Base-by-base conservation (phyloP, 2,888 invertebrate species). In the Incurvaria masculella region DNA sequence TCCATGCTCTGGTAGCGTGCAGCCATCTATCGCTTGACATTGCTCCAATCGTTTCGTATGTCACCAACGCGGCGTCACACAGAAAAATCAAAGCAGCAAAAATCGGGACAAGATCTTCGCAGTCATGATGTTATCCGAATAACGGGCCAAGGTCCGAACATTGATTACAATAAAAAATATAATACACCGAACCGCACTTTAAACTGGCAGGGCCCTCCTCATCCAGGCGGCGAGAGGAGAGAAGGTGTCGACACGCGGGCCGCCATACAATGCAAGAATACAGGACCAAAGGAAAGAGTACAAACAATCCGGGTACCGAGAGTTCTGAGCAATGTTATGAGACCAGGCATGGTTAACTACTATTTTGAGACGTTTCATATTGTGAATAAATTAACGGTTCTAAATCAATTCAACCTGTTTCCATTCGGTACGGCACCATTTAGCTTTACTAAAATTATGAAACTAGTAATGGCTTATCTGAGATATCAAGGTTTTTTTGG, bases 401-500 rank as follows among this genome's bases (percentile, higher is more conserved):
- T n/a, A n/a, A n/a, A n/a, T n/a, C n/a, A n/a, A n/a, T n/a, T n/a
- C n/a, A n/a, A n/a, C n/a, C n/a, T n/a, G n/a, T n/a, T n/a, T n/a
- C n/a, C n/a, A n/a, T 11, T 45, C 14, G 10, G 39, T 18, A 27
- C 21, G 2, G 45, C 45, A 19, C 45, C 48, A 8, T 17, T 41
- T 26, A 33, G 40, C 14, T 44, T 48, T 41, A 45, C 48, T 14
- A 48, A 48, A 23, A 48, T 48, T n/a, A 48, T 48, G 48, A 43
- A 44, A 14, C 44, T 39, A 20, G 17, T 48, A 6, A 39, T 48
- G 17, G n/a, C 38, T 21, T 43, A 48, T 21, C 16, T 48, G 8
- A 40, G 45, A 27, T n/a, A 18, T 4, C 21, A 27, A 17, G 44
- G 44, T 41, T 21, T 40, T 42, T n/a, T n/a, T 41, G 11, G 17